phyloP scores from a whole-genome alignment of 2,888 invertebrate genomes.

The Venustoraphidia nigricollis region DNA sequence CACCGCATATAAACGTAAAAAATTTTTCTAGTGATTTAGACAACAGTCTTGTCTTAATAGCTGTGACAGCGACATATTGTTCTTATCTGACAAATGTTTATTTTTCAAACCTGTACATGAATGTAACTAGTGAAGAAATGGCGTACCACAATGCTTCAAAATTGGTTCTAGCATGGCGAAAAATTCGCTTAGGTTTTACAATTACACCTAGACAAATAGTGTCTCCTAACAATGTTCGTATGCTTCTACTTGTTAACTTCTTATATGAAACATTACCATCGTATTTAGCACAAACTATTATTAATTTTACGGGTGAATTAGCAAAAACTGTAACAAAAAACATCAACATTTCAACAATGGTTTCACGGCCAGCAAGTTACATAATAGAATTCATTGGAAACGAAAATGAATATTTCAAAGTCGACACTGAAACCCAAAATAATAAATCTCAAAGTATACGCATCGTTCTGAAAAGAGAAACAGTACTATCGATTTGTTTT shows the following conservation, averaged over 20 bases:
- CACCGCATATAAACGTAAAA: neutral
- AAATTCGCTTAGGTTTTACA: slow-evolving; percentile 37
- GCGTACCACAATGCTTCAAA: slow-evolving; percentile 40
- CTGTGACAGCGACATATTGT: slow-evolving; percentile 38
- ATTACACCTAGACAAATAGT: slow-evolving; percentile 36
- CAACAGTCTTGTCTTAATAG: slow-evolving; percentile 38
- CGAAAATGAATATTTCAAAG: slow-evolving; percentile 15
- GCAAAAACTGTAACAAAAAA: slow-evolving; percentile 27
- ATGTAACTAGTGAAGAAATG: slow-evolving; percentile 24
- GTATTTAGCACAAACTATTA: slow-evolving; percentile 29
- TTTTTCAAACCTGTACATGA: slow-evolving; percentile 29
- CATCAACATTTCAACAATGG: slow-evolving; percentile 21
- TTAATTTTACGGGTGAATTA: slow-evolving; percentile 32
- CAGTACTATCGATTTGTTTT: slow-evolving; percentile 15
- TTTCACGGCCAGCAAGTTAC: slow-evolving; percentile 14
- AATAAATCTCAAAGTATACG: too few relatives aligned
- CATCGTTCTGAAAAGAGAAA: slow-evolving; percentile 6
- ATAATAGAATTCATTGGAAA: slow-evolving; percentile 18
- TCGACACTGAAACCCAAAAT: neutral
- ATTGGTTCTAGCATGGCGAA: slow-evolving; percentile 36
- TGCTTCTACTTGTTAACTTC: slow-evolving; percentile 39
- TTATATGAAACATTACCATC: slow-evolving; percentile 39
- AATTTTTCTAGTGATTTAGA: slow-evolving; percentile 36
- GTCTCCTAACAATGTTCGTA: slow-evolving; percentile 36
- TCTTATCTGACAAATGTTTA: slow-evolving; percentile 35